Evolutionary conservation across 2,113 vertebrate genomes (phyloP).

Genomic region (Oxyura jamaicensis): DNA sequence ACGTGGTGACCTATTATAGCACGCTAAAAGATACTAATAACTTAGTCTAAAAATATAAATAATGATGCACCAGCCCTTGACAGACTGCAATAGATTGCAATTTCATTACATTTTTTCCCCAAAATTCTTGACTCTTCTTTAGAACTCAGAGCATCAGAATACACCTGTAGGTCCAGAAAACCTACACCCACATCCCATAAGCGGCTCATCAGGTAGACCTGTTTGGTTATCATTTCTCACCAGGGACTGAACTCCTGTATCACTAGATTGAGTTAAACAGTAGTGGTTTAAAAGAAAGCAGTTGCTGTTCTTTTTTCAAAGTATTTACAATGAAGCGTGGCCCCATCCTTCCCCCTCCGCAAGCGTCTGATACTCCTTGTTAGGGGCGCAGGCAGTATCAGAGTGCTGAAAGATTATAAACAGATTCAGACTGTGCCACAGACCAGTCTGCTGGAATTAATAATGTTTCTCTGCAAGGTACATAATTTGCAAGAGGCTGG

Average conservation of each 20-base stretch:
- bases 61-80: neutral
- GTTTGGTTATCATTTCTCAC: neutral
- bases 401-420: conserved; percentile 66
- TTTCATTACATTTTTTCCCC: neutral
- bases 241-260: neutral
- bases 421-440: conserved; percentile 48
- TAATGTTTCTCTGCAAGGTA: conserved; percentile 43
- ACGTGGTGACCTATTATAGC: neutral
- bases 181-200: neutral
- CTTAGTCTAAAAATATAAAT: neutral
- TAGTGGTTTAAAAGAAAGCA: neutral
- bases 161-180: neutral
- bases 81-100: neutral
- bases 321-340: neutral
- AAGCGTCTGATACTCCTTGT: conserved; percentile 11
- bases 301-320: neutral
- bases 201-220: neutral
- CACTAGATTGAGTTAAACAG: neutral
- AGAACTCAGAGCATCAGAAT: neutral
- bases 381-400: neutral
- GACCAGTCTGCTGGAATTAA: conserved; percentile 66
- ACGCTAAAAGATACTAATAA: neutral
- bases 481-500: neutral
- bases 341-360: neutral
- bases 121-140: neutral